These are phyloP conservation scores for Aphelinus atriplicis DNA, from an alignment of 1,140 invertebrate species.

Conservation along the genomic window DNA sequence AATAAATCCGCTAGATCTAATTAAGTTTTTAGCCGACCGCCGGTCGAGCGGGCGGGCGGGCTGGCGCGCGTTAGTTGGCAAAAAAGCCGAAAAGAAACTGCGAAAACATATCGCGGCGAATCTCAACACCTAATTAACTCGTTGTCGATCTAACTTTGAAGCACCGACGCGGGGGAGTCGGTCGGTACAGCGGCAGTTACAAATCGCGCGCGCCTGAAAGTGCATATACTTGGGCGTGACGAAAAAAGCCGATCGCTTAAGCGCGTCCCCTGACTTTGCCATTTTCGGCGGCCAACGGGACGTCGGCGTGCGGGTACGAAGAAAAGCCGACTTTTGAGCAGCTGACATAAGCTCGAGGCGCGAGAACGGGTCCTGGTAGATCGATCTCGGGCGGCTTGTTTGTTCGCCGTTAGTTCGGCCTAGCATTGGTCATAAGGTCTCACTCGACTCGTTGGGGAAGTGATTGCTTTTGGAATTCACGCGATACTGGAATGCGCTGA, in stretches of 20 bases:
- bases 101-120: neutral
- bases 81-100: neutral
- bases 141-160: neutral
- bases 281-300: constrained; percentile 10
- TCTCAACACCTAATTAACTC: neutral
- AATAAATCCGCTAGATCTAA: neutral
- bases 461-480: neutral
- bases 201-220: neutral
- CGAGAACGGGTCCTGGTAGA: neutral
- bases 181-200: constrained; percentile 3
- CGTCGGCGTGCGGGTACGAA: constrained; percentile 1
- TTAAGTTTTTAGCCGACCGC: neutral
- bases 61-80: too few species aligned
- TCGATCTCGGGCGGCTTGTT: neutral
- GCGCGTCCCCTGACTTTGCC: constrained; percentile 7
- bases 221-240: too few species aligned
- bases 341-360: constrained; percentile 14
- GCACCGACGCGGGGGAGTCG: neutral
- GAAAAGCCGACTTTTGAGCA: neutral
- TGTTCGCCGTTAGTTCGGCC: neutral
- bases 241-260: neutral
- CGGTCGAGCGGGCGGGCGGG: too few species aligned
- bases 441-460: neutral
- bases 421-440: neutral
- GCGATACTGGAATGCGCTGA: neutral